These are phyloP conservation scores for Neosilurus mollespiculum DNA, from an alignment of 2,797 vertebrate species.

Conservation along the genomic window DNA sequence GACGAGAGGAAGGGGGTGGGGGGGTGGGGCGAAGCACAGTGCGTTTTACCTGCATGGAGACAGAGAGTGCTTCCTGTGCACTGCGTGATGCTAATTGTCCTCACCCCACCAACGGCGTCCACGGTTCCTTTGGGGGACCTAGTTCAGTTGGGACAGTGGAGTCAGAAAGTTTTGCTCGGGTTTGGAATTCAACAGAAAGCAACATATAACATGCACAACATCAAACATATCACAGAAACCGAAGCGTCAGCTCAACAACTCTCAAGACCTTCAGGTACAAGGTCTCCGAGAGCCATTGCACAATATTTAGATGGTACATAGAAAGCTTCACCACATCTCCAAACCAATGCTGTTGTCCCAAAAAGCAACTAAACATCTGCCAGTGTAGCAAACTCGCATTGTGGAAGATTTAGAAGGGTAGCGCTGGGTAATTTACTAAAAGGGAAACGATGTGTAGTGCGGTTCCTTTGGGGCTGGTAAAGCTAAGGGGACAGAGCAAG, in stretches of 20 bases:
- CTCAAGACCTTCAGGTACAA: slow-evolving; percentile 11
- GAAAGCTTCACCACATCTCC: slow-evolving; percentile 41
- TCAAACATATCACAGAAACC: slow-evolving; percentile 37
- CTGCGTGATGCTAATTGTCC: slow-evolving; percentile 69
- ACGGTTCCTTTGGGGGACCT: slow-evolving; percentile 71
- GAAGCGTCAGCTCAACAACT: slow-evolving; percentile 26
- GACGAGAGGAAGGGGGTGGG: slow-evolving; percentile 41
- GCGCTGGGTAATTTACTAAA: slow-evolving; percentile 31
- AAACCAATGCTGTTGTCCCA: slow-evolving; percentile 26
- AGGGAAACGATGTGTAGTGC: slow-evolving; percentile 32
- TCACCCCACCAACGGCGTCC: slow-evolving; percentile 70
- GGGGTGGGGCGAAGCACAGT: slow-evolving; percentile 60
- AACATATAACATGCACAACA: slow-evolving; percentile 56
- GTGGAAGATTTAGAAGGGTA: slow-evolving; percentile 16
- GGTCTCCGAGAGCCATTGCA: slow-evolving; percentile 8
- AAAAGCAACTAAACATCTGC: slow-evolving; percentile 31
- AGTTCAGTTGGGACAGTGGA: slow-evolving; percentile 80
- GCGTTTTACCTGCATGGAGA: slow-evolving; percentile 69
- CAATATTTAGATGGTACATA: slow-evolving; percentile 27
- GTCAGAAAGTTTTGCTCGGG: slow-evolving; percentile 64
- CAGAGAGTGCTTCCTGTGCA: slow-evolving; percentile 65
- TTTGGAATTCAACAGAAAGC: slow-evolving; percentile 54
- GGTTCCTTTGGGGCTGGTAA: slow-evolving; percentile 51
- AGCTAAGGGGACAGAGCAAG: slow-evolving; percentile 70
- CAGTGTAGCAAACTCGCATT: slow-evolving; percentile 33